Evolutionary conservation across 2,797 vertebrate species (phyloP).

Genomic region (Cossypha caffra): DNA sequence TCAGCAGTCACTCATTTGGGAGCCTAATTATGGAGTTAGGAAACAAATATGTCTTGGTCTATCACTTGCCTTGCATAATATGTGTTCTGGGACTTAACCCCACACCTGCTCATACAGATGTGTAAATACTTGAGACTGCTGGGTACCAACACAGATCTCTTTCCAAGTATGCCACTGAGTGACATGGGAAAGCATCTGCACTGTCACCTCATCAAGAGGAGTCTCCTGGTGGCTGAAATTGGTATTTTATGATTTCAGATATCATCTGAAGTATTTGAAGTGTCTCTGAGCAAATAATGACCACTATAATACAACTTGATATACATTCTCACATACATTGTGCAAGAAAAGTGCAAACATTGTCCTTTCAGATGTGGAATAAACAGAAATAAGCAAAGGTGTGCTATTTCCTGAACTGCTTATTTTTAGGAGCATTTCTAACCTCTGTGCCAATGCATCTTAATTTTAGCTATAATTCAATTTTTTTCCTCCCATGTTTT

Average conservation of each 20-base stretch:
- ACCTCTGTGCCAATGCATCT: background rate
- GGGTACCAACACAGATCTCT: background rate
- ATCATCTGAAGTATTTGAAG: background rate
- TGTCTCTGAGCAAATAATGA: background rate
- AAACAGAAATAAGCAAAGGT: background rate
- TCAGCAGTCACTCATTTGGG: constrained; percentile 55
- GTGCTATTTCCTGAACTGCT: background rate
- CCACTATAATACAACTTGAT: background rate
- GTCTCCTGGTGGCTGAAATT: background rate
- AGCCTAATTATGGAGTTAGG: constrained; percentile 50
- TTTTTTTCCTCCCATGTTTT: background rate
- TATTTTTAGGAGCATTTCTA: background rate
- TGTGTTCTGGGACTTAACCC: background rate
- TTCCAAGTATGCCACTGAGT: background rate
- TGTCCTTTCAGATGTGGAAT: background rate
- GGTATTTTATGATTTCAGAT: background rate
- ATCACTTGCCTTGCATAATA: constrained; percentile 29
- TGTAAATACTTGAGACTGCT: background rate
- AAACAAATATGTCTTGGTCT: constrained; percentile 47
- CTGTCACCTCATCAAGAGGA: background rate
- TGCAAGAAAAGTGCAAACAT: background rate
- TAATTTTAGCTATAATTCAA: background rate
- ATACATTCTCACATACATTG: background rate
- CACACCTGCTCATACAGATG: background rate
- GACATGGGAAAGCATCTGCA: background rate